These are phyloP conservation scores for Drosophila anomelani DNA, from an alignment of 2,888 invertebrate species.

Conservation along the genomic window DNA sequence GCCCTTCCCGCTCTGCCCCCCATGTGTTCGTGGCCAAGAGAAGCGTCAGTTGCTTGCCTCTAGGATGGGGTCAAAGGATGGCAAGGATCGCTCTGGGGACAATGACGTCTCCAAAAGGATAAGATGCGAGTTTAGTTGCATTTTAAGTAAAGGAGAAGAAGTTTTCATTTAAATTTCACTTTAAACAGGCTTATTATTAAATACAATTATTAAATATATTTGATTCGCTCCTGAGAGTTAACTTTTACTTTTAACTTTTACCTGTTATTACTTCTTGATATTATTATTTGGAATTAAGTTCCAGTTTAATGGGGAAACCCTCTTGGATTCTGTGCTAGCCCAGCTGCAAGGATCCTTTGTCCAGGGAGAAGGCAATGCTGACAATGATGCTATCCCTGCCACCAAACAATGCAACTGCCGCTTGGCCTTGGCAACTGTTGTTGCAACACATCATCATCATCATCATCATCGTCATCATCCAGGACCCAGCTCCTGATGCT, in stretches of 20 bases:
- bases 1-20: constrained; percentile 2
- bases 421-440: constrained; percentile 14
- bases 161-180: no score
- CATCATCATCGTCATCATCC: not conserved
- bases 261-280: no score
- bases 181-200: no score
- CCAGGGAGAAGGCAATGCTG: not conserved
- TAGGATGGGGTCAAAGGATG: constrained; percentile 16
- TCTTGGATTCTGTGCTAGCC: not conserved
- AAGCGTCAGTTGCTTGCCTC: constrained; percentile 20
- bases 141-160: not conserved
- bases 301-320: not conserved
- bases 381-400: not conserved
- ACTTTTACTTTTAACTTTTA: not conserved
- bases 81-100: constrained; percentile 1
- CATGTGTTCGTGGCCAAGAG: constrained; percentile 19
- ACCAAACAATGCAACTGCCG: not conserved
- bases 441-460: constrained; percentile 4
- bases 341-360: not conserved
- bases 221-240: no score
- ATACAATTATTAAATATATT: no score
- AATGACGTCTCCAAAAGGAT: not conserved
- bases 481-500: constrained; percentile 19
- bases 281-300: not conserved
- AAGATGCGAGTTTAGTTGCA: not conserved